Evolutionary conservation across 2,113 vertebrate species (phyloP).

Genomic region (Chunga burmeisteri): DNA sequence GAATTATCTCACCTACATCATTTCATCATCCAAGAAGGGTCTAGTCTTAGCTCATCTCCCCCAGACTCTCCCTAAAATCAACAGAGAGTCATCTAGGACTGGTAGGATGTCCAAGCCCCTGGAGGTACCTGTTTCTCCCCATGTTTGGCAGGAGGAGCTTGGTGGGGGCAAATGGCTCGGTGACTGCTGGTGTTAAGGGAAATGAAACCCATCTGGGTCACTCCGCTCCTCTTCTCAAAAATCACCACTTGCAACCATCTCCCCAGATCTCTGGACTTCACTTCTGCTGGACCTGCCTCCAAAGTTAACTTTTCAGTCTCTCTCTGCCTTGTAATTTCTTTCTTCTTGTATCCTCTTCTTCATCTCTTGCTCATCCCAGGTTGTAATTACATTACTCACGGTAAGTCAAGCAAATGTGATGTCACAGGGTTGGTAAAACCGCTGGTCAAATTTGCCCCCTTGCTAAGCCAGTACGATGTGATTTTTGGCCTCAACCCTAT

Average conservation of each 20-base stretch:
- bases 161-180: not conserved
- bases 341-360: not conserved
- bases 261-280: not conserved
- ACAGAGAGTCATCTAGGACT: not conserved
- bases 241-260: not conserved
- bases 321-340: not conserved
- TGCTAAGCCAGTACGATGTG: constrained; percentile 52
- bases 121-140: not conserved
- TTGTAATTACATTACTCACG: constrained; percentile 42
- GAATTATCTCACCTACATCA: not conserved
- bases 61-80: not conserved
- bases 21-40: not conserved
- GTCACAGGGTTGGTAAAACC: not conserved
- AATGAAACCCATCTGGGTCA: not conserved
- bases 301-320: not conserved
- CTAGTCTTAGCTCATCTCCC: not conserved
- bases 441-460: constrained; percentile 22
- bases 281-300: not conserved
- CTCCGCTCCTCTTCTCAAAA: not conserved
- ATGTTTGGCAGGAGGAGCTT: not conserved
- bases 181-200: not conserved
- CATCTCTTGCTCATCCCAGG: not conserved
- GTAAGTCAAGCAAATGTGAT: constrained; percentile 16
- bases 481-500: constrained; percentile 33
- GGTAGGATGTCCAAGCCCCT: not conserved